Percentiles rank a stretch among this genome's conserved stretches.
Conservation (phyloP, 2,888 invertebrate genomes). For the Syrphus vitripennis region DNA sequence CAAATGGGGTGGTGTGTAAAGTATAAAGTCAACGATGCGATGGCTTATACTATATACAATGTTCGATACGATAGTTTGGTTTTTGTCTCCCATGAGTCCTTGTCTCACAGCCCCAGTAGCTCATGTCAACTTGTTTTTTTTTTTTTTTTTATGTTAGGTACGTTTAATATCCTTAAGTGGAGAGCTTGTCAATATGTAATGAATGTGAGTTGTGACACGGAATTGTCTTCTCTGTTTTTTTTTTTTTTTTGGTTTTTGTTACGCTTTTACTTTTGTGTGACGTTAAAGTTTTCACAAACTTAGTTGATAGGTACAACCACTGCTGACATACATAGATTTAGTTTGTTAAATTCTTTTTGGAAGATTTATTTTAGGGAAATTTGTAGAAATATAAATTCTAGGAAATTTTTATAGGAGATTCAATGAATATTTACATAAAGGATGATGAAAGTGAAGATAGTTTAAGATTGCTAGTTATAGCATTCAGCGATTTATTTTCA, state of each 20-base stretch:
- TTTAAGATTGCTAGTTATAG: too few species aligned
- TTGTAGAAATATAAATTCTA: too few species aligned
- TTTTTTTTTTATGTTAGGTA: slow-evolving; percentile 11
- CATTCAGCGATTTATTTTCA: too few species aligned
- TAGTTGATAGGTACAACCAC: not conserved
- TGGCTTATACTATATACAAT: slow-evolving; percentile 14
- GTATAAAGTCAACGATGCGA: not conserved
- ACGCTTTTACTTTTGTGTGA: not conserved
- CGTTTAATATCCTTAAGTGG: slow-evolving; percentile 65
- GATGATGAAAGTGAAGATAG: too few species aligned
- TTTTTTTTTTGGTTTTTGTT: not conserved
- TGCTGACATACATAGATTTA: not conserved
- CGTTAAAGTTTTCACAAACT: not conserved
- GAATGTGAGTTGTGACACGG: slow-evolving; percentile 45
- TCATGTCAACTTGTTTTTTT: slow-evolving; percentile 21
- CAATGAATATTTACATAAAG: too few species aligned
- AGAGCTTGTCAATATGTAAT: slow-evolving; percentile 60
- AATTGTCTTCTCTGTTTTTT: not conserved
- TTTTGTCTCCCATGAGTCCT: slow-evolving; percentile 5
- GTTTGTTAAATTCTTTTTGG: not conserved
- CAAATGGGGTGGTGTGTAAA: slow-evolving; percentile 6
- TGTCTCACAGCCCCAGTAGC: not conserved
- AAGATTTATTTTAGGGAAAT: not conserved
- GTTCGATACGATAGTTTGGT: slow-evolving; percentile 30
- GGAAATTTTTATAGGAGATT: too few species aligned